Percentiles rank a stretch among this genome's conserved stretches.
These are phyloP conservation scores for Lindbergichthys nudifrons DNA, from an alignment of 2,797 vertebrate species.

Conservation along the genomic window DNA sequence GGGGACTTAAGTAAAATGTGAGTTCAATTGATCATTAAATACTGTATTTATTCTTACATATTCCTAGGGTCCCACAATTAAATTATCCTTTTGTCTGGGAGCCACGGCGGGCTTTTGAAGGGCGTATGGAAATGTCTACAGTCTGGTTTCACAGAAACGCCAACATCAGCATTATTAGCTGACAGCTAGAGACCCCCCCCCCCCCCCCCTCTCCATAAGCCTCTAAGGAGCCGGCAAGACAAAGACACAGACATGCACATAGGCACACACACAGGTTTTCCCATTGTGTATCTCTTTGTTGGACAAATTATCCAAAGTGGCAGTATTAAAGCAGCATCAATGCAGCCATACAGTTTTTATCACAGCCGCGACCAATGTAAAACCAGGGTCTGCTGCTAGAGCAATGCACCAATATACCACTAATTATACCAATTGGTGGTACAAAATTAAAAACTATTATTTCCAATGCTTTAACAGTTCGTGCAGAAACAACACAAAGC, in stretches of 20 bases:
- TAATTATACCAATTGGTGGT: background rate
- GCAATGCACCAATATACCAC: constrained; percentile 7
- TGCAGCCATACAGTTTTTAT: background rate
- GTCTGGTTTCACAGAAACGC: constrained; percentile 64
- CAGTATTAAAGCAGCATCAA: background rate
- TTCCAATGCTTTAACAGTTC: background rate
- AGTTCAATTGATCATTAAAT: constrained; percentile 33
- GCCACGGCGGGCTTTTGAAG: constrained; percentile 44
- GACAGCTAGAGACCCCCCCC: constrained; percentile 58
- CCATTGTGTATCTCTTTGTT: constrained; percentile 40
- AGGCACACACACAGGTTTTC: background rate
- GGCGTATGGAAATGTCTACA: constrained; percentile 61
- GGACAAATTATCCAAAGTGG: constrained; percentile 14
- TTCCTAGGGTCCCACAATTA: constrained; percentile 53
- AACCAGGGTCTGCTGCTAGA: background rate
- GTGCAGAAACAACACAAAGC: constrained; percentile 9
- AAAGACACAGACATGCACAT: constrained; percentile 49
- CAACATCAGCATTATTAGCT: constrained; percentile 75
- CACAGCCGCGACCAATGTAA: background rate
- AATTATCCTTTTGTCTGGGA: constrained; percentile 69
- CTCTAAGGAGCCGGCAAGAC: constrained; percentile 56
- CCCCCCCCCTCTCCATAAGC: constrained; percentile 20
- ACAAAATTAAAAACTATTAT: background rate
- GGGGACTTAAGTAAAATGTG: background rate
- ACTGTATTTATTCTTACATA: constrained; percentile 41